phyloP scores from a whole-genome alignment of 1,140 invertebrate genomes.

The Callitettix versicolor region DNA sequence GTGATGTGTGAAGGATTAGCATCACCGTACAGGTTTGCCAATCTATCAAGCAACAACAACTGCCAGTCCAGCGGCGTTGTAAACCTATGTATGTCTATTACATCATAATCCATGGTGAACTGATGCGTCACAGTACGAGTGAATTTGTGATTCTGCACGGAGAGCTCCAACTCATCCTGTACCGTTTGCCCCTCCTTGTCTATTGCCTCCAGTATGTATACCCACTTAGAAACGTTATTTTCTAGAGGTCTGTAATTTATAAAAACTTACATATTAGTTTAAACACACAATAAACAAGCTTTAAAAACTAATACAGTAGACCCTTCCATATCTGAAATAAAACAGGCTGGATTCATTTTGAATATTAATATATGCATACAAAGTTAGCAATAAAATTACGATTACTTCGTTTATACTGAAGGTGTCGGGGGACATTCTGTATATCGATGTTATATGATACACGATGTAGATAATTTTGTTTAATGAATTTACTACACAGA shows the following conservation, averaged over 20 bases:
- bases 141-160: slow-evolving; percentile 70
- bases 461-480: too few species aligned
- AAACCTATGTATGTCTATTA: slow-evolving; percentile 6
- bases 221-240: slow-evolving; percentile 72
- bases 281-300: not conserved
- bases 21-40: slow-evolving; percentile 57
- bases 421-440: too few species aligned
- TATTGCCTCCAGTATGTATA: slow-evolving; percentile 62
- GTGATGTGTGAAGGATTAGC: slow-evolving; percentile 54
- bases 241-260: slow-evolving; percentile 68
- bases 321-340: too few species aligned
- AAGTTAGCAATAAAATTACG: too few species aligned
- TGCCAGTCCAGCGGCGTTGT: slow-evolving; percentile 29
- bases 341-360: too few species aligned
- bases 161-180: slow-evolving; percentile 59
- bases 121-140: slow-evolving; percentile 71
- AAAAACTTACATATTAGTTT: too few species aligned
- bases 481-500: too few species aligned
- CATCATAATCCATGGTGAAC: slow-evolving; percentile 56
- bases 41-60: slow-evolving; percentile 48
- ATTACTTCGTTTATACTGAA: too few species aligned
- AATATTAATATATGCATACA: too few species aligned
- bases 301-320: too few species aligned
- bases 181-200: slow-evolving; percentile 61
- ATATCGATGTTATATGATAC: too few species aligned